A percentile compares a stretch with the other conserved stretches of the same genome.
Conservation (phyloP, 53 echinoderm and acorn worm genomes). For the Temnopleurus reevesii region DNA sequence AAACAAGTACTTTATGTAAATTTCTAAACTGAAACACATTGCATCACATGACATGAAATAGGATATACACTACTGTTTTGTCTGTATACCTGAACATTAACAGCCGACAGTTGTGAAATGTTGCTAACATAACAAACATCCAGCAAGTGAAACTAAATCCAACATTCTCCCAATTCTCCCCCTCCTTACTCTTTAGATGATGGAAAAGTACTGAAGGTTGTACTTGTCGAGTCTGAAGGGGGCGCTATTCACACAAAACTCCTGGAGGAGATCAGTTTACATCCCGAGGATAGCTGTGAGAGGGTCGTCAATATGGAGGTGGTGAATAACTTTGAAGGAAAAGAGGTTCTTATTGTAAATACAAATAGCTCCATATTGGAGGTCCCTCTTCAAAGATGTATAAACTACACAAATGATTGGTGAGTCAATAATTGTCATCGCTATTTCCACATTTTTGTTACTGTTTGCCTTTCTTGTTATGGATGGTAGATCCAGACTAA, state of each 20-base stretch:
- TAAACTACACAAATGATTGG: constrained; percentile 71
- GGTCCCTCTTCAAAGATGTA: constrained; percentile 81
- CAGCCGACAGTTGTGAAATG: no score
- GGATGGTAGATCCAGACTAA: no score
- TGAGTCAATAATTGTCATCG: no score
- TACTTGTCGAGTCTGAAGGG: constrained; percentile 58
- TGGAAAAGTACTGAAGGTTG: constrained; percentile 83
- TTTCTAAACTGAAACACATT: no score
- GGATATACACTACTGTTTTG: no score
- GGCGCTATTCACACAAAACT: constrained; percentile 74
- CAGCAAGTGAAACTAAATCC: no score
- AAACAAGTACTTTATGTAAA: no score
- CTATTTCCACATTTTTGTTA: no score
- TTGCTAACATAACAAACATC: no score
- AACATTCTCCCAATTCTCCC: not conserved
- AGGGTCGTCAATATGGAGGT: constrained; percentile 80
- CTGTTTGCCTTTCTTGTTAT: no score
- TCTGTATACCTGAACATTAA: no score
- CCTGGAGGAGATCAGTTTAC: constrained; percentile 79
- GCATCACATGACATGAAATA: no score
- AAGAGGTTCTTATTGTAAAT: constrained; percentile 71
- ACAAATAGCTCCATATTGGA: constrained; percentile 86
- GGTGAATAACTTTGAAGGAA: constrained; percentile 46
- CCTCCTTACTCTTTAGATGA: constrained; percentile 65
- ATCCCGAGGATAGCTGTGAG: constrained; percentile 69